Evolutionary conservation across 1,140 invertebrate genomes (phyloP).

Genomic region (Procambarus clarkii): DNA sequence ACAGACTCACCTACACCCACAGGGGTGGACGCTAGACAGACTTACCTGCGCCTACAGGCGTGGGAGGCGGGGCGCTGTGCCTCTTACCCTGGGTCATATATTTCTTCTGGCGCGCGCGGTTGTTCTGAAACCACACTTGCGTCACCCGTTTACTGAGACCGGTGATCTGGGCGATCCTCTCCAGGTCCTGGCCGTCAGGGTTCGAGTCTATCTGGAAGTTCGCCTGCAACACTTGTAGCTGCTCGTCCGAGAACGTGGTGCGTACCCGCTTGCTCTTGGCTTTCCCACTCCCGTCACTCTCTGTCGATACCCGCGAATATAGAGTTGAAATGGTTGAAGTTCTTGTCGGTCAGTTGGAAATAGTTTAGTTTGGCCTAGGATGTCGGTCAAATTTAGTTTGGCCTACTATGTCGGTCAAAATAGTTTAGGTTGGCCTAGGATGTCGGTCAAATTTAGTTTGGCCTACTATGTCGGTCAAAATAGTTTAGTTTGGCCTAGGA

Average conservation of each 20-base stretch:
- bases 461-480: too few species aligned
- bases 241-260: conserved; percentile 98
- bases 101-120: conserved; percentile 93
- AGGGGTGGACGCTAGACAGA: too few species aligned
- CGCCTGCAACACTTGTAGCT: conserved; percentile 95
- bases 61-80: conserved; percentile 35
- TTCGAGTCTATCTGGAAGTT: conserved; percentile 99
- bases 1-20: too few species aligned
- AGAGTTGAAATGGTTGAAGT: too few species aligned
- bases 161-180: conserved; percentile 97
- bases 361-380: too few species aligned
- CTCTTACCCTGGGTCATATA: conserved; percentile 64
- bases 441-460: too few species aligned
- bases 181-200: conserved; percentile 98
- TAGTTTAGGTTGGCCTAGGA: too few species aligned
- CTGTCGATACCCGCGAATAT: conserved; percentile 77
- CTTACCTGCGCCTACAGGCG: conserved; percentile 11
- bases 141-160: conserved; percentile 98
- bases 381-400: too few species aligned
- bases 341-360: too few species aligned
- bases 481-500: too few species aligned
- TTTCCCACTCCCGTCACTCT: conserved; percentile 90
- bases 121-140: conserved; percentile 99
- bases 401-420: too few species aligned
- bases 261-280: conserved; percentile 97